Conservation (phyloP, 2,888 invertebrate genomes). For the Yponomeuta cagnagella region DNA sequence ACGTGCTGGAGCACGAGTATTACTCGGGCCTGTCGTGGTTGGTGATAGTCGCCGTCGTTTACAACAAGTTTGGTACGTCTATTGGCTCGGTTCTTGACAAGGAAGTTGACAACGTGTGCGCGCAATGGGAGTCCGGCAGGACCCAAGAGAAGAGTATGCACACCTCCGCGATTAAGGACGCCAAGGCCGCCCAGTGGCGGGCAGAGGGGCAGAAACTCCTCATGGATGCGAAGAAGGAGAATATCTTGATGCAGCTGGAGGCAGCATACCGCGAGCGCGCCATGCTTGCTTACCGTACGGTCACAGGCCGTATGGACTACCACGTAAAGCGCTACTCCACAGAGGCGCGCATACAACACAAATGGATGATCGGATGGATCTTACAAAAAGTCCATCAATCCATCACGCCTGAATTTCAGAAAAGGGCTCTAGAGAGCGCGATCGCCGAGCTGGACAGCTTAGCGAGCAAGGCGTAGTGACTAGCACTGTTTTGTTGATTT, state of each 20-base stretch:
- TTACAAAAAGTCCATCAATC: constrained; percentile 86
- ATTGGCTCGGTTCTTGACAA: constrained; percentile 79
- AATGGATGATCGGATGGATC: constrained; percentile 96
- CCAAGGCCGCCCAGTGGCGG: constrained; percentile 82
- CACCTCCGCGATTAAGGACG: constrained; percentile 71
- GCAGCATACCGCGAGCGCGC: constrained; percentile 85
- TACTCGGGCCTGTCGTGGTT: constrained; percentile 83
- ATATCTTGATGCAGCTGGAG: constrained; percentile 93
- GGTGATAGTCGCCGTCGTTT: constrained; percentile 72
- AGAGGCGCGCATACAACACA: constrained; percentile 88
- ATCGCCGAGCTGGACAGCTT: constrained; percentile 82
- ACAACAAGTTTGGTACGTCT: constrained; percentile 81
- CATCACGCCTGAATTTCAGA: constrained; percentile 92
- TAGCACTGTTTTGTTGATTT: not conserved
- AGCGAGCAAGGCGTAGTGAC: not conserved
- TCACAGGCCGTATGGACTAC: constrained; percentile 90
- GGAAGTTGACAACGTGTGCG: constrained; percentile 77
- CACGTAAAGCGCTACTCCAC: constrained; percentile 87
- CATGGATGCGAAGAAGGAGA: constrained; percentile 91
- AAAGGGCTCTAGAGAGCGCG: constrained; percentile 88
- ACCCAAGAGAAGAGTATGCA: constrained; percentile 59
- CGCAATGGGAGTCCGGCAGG: constrained; percentile 70
- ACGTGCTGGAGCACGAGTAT: constrained; percentile 94
- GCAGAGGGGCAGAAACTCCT: constrained; percentile 85
- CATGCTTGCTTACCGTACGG: constrained; percentile 67